Percentiles rank a stretch among this genome's conserved stretches.
These are phyloP conservation scores for Chondrilla cf. caribensis DNA, from an alignment of 37 sponge, comb jelly and placozoan species.

Conservation along the genomic window DNA sequence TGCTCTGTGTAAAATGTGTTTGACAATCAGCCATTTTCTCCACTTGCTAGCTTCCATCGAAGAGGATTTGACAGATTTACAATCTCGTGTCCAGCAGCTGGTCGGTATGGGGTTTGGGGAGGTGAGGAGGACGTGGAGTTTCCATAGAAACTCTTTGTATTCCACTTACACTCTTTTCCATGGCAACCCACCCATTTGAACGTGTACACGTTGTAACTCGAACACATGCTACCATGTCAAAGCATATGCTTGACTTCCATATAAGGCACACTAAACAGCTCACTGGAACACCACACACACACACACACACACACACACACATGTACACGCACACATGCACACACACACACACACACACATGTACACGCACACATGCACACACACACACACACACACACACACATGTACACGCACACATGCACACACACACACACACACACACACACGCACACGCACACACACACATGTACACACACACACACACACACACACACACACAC, in stretches of 20 bases:
- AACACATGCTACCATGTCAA: no score
- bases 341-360: slow-evolving; percentile 21
- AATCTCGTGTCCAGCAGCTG: background rate
- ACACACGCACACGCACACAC: background rate
- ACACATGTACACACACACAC: slow-evolving; percentile 21
- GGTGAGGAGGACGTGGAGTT: no score
- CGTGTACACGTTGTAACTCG: no score
- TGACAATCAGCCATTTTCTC: no score
- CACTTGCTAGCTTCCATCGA: background rate
- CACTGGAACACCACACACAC: no score
- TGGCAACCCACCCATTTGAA: no score
- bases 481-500: slow-evolving; percentile 28
- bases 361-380: slow-evolving; percentile 28
- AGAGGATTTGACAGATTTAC: background rate
- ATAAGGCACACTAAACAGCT: no score
- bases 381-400: slow-evolving; percentile 40
- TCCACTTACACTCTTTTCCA: no score
- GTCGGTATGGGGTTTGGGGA: slow-evolving; percentile 5
- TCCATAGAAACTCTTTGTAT: no score
- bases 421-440: slow-evolving; percentile 24
- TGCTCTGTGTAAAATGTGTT: no score
- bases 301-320: slow-evolving; percentile 34
- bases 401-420: slow-evolving; percentile 14
- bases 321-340: background rate
- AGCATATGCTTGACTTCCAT: no score